Conservation (phyloP, 2,888 invertebrate genomes). For the Gisinianus flammeolus region DNA sequence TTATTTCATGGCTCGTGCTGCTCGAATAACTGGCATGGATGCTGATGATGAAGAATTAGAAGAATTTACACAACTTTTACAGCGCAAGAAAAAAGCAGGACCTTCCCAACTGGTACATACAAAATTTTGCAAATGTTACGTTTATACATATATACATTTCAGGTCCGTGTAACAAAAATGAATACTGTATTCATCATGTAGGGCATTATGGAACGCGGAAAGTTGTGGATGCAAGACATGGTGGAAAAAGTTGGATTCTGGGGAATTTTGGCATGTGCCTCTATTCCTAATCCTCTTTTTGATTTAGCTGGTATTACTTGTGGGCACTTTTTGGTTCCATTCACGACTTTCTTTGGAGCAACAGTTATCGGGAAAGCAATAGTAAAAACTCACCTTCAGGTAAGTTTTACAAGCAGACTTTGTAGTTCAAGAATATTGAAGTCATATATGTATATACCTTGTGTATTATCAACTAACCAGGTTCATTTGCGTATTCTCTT, state of each 20-base stretch:
- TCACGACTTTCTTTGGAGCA: constrained; percentile 99
- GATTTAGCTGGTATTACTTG: constrained; percentile 98
- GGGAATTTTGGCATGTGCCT: constrained; percentile 95
- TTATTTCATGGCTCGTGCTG: constrained; percentile 99
- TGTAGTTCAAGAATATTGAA: too few relatives aligned
- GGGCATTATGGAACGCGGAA: constrained; percentile 76
- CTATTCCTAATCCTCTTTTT: constrained; percentile 98
- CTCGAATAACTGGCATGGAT: constrained; percentile 70
- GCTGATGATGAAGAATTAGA: constrained; percentile 74
- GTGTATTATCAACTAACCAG: too few relatives aligned
- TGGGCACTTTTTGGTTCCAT: constrained; percentile 98
- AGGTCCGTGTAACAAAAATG: too few relatives aligned
- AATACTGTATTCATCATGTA: constrained; percentile 59
- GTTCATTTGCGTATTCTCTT: neutral
- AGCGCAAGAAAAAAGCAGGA: constrained; percentile 66
- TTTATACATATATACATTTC: too few relatives aligned
- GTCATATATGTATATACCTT: too few relatives aligned
- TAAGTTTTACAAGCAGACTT: too few relatives aligned
- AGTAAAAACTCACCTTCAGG: constrained; percentile 96
- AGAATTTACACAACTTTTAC: constrained; percentile 73
- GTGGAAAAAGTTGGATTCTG: constrained; percentile 94
- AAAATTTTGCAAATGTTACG: neutral
- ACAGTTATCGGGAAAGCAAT: constrained; percentile 97
- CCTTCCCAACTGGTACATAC: constrained; percentile 62
- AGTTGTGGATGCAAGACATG: constrained; percentile 83